These are phyloP conservation scores for Diachrysia chrysitis DNA, from an alignment of 2,888 invertebrate species.

Conservation along the genomic window DNA sequence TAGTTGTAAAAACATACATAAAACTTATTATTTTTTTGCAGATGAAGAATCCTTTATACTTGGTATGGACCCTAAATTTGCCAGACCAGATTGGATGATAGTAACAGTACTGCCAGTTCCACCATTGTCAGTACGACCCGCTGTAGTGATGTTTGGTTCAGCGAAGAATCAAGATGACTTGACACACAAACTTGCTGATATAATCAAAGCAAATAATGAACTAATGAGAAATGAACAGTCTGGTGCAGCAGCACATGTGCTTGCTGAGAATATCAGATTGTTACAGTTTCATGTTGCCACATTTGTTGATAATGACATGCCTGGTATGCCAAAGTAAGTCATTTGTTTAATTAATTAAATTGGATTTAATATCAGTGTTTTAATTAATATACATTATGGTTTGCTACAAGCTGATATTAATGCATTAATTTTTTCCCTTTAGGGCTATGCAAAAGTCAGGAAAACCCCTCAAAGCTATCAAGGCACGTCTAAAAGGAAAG, in stretches of 20 bases:
- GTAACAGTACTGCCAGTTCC: slow-evolving; percentile 99
- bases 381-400: not conserved
- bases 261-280: slow-evolving; percentile 99
- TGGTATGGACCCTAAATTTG: slow-evolving; percentile 98
- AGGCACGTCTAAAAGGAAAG: slow-evolving; percentile 98
- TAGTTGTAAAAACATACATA: no score
- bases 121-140: slow-evolving; percentile 98
- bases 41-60: slow-evolving; percentile 99
- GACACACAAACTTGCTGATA: slow-evolving; percentile 99
- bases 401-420: not conserved
- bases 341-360: slow-evolving; percentile 57
- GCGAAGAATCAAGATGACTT: slow-evolving; percentile 99
- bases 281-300: slow-evolving; percentile 99
- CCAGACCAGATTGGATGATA: slow-evolving; percentile 99
- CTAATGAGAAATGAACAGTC: slow-evolving; percentile 97
- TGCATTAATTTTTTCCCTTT: slow-evolving; percentile 16
- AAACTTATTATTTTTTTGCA: slow-evolving; percentile 50
- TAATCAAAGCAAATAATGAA: slow-evolving; percentile 99
- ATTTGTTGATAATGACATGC: slow-evolving; percentile 99
- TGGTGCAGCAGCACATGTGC: slow-evolving; percentile 99
- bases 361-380: not conserved
- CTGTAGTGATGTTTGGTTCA: slow-evolving; percentile 99
- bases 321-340: slow-evolving; percentile 95
- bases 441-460: slow-evolving; percentile 99
- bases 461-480: slow-evolving; percentile 98